Evolutionary conservation across 2,888 invertebrate species (phyloP).

Genomic region (Lasiommata megera): DNA sequence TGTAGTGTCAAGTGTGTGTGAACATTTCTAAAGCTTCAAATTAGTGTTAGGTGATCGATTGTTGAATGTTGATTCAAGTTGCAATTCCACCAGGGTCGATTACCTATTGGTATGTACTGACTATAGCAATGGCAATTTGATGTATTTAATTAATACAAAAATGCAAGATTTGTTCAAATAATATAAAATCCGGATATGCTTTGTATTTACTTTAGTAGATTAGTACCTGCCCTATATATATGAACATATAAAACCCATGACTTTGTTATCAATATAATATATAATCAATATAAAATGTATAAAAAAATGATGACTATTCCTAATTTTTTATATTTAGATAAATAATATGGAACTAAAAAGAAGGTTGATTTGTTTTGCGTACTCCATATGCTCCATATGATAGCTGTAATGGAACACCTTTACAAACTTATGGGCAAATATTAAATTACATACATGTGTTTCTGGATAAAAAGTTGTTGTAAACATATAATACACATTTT

Average conservation of each 20-base stretch:
- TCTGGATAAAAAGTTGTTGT: neutral
- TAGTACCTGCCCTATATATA: no score
- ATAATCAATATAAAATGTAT: no score
- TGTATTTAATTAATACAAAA: neutral
- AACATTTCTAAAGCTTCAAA: neutral
- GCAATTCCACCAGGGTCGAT: neutral
- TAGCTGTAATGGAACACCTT: neutral
- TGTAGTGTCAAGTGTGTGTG: neutral
- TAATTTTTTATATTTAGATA: no score
- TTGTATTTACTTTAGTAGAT: no score
- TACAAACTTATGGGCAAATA: neutral
- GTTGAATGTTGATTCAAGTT: neutral
- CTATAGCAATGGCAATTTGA: neutral
- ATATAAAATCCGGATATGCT: neutral
- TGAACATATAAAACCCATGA: no score
- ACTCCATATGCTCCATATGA: neutral
- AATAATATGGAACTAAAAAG: no score
- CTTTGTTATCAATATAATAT: no score
- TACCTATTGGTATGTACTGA: slow-evolving; percentile 4
- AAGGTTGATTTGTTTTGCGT: neutral
- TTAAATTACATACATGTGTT: slow-evolving; percentile 2
- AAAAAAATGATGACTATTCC: no score
- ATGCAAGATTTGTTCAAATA: neutral
- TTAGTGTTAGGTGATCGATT: neutral
- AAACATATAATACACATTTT: neutral